Conservation (phyloP, 2,797 vertebrate species). For the Thaleichthys pacificus region DNA sequence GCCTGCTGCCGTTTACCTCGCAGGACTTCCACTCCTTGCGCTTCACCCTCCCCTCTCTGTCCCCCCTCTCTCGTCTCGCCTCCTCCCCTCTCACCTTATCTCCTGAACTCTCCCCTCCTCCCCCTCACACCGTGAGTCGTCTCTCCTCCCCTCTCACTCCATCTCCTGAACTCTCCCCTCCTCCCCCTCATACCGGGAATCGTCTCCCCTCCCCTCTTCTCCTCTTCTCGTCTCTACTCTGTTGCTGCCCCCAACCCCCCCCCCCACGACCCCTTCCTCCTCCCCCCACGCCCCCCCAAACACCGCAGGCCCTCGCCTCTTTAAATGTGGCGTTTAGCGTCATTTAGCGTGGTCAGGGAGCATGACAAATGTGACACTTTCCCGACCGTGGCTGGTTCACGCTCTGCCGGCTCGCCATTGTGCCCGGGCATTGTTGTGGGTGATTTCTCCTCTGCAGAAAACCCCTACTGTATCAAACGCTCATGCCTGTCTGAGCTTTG, state of each 20-base stretch:
- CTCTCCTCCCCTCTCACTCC: not conserved
- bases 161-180: not conserved
- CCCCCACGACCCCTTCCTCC: conserved; percentile 7
- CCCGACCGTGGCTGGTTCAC: conserved; percentile 70
- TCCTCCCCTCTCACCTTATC: not conserved
- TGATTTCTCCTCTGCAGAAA: conserved; percentile 70
- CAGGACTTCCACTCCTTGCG: not conserved
- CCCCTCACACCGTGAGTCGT: not conserved
- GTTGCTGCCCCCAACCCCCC: too few relatives aligned
- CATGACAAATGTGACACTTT: conserved; percentile 83
- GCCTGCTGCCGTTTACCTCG: too few relatives aligned
- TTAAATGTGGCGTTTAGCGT: conserved; percentile 78
- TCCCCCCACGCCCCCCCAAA: conserved; percentile 18
- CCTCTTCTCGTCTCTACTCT: not conserved
- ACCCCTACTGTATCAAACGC: conserved; percentile 76
- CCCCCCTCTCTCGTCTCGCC: not conserved
- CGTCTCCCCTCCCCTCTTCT: not conserved
- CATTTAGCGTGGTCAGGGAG: conserved; percentile 79
- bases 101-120: not conserved
- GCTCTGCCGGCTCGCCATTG: conserved; percentile 70
- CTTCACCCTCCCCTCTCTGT: conserved; percentile 14
- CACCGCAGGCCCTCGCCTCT: conserved; percentile 60
- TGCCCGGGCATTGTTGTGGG: conserved; percentile 76
- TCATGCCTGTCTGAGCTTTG: conserved; percentile 83
- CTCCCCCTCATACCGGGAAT: not conserved